Evolutionary conservation across 1,140 invertebrate species (phyloP), one percentile per base, ranked within the genome.

Genomic region (Calephelis virginiensis): DNA sequence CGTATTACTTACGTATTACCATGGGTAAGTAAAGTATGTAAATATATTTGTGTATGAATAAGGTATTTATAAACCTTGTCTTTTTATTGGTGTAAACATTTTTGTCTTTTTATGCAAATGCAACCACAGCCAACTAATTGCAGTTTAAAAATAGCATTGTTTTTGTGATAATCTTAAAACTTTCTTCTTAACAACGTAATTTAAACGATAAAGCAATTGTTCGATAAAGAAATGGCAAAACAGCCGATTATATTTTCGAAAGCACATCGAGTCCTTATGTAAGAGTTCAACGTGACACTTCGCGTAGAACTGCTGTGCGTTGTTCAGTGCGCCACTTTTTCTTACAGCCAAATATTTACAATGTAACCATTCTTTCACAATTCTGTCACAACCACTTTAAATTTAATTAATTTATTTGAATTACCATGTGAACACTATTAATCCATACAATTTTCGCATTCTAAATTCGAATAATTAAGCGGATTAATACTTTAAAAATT

Each of bases 211-310:
- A 77, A 68, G 50, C 75, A 69, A 80, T 81, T 81, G 83, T 81
- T 77, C 69, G 71, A 67, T 61, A 66, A 78, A 80, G 78, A 82
- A 81, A 85, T 83, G 75, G 77, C 75, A 80, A 88, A 81, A 83
- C 82, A 72, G 74, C 71, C 78, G 77, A 82, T 83, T 84, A 86
- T 83, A 87, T 89, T 90, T 90, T 90, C 76, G 87, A 90, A 90
- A 90, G 88, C 85, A 86, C 83, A 74, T 69, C 73, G 72, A 82
- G 78, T 87, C 83, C 83, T 90, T 90, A 90, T 85, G 88, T 88
- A 90, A 90, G 80, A 90, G 88, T 90, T 90, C 86, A 87, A 82
- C 78, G 88, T 90, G 86, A 90, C 82, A 90, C 88, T 90, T 90
- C 62, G 69, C 53, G 79, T 67, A 71, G 67, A 78, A 71, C 68